A percentile compares a stretch with the other conserved stretches of the same genome.
Evolutionary conservation across 2,113 vertebrate genomes (phyloP).

Genomic region (Forbesichthys agassizii): DNA sequence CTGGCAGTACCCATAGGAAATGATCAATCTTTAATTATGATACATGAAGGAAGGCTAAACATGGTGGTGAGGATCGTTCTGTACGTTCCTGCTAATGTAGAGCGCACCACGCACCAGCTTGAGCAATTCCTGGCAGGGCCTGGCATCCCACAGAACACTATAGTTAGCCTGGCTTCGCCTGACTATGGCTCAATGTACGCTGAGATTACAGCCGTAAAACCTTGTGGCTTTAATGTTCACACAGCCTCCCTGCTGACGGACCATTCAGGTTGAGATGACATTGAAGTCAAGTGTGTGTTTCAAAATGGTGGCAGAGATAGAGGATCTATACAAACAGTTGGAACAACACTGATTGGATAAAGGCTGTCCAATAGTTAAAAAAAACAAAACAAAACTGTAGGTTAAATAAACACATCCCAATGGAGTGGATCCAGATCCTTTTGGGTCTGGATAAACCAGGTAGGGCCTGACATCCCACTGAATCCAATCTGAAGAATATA

Average conservation of each 20-base stretch:
- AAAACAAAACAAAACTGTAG: neutral
- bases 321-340: no score
- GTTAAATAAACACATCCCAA: neutral
- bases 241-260: no score
- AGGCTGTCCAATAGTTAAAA: no score
- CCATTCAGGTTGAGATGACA: no score
- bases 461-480: neutral
- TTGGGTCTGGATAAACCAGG: no score
- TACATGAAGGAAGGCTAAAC: conserved; percentile 19
- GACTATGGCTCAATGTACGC: no score
- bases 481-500: neutral
- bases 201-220: no score
- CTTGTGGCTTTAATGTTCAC: no score
- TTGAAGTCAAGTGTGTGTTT: no score
- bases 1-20: conserved; percentile 42
- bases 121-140: neutral
- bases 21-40: conserved; percentile 66
- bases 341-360: no score
- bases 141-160: neutral
- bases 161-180: neutral
- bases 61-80: conserved; percentile 1
- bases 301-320: no score
- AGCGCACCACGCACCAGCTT: conserved; percentile 16
- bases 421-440: neutral
- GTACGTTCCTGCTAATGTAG: conserved; percentile 1